These are phyloP conservation scores for Dendronephthya gigantea DNA, from an alignment of 64 coral and sea anemone species.

Conservation along the genomic window DNA sequence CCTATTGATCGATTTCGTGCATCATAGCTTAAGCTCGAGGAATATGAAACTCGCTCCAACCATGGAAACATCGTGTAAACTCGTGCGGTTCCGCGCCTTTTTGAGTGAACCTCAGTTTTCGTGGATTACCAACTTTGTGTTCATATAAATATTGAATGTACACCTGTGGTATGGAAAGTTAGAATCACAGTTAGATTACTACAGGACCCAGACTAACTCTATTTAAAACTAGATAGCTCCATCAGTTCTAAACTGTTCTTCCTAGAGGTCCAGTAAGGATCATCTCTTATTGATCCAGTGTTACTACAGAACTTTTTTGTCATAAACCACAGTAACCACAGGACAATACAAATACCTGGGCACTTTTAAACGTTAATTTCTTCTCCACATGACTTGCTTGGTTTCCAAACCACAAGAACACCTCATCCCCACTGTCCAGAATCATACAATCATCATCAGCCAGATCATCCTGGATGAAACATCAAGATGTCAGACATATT, in stretches of 20 bases:
- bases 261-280: no score
- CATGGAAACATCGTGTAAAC: constrained; percentile 62
- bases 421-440: constrained; percentile 87
- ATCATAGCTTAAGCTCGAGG: neutral
- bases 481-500: neutral
- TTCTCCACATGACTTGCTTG: constrained; percentile 82
- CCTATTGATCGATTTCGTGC: neutral
- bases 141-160: constrained; percentile 60
- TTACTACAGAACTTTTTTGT: no score
- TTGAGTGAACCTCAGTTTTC: constrained; percentile 49
- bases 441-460: constrained; percentile 97
- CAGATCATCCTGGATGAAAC: constrained; percentile 55
- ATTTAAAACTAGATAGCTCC: no score
- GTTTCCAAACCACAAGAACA: constrained; percentile 80
- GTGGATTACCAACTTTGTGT: constrained; percentile 36
- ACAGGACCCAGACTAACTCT: no score
- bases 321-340: no score
- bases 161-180: constrained; percentile 6
- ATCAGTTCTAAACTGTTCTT: no score
- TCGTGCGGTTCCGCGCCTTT: constrained; percentile 46
- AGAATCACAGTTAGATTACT: no score
- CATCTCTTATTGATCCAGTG: no score
- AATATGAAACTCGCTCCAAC: constrained; percentile 53
- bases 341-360: no score
- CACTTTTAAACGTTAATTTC: constrained; percentile 81